Conservation (phyloP, 2,888 invertebrate species). For the Amblyteles armatorius region DNA sequence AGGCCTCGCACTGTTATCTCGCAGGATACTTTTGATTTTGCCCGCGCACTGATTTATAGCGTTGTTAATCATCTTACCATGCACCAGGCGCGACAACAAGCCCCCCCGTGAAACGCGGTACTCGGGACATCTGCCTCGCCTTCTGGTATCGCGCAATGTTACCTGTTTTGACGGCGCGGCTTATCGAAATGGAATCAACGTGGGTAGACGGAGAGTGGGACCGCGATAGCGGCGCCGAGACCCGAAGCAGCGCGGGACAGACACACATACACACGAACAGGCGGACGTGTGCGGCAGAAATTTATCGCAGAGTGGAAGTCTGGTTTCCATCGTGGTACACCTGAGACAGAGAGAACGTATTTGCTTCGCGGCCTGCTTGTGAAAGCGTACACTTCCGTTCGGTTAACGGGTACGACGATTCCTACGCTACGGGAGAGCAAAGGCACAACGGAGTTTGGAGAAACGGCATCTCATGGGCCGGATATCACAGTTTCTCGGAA, state of each 20-base stretch:
- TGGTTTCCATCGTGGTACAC: constrained; percentile 59
- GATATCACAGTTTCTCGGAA: no score
- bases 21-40: no score
- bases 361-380: background rate
- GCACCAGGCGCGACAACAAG: background rate
- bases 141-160: constrained; percentile 25
- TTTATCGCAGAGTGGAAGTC: constrained; percentile 44
- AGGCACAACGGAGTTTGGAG: no score
- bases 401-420: background rate
- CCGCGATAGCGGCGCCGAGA: background rate
- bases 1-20: no score
- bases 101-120: constrained; percentile 3
- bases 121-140: constrained; percentile 2
- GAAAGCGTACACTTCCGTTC: background rate
- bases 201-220: constrained; percentile 15
- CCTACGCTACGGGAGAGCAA: background rate
- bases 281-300: constrained; percentile 1
- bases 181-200: constrained; percentile 64
- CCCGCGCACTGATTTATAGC: background rate
- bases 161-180: constrained; percentile 21
- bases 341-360: constrained; percentile 53
- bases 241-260: background rate
- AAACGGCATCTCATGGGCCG: no score
- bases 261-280: background rate
- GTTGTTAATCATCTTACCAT: background rate